Conservation (phyloP, 2,797 vertebrate species). For the Anolis apletophallus region DNA sequence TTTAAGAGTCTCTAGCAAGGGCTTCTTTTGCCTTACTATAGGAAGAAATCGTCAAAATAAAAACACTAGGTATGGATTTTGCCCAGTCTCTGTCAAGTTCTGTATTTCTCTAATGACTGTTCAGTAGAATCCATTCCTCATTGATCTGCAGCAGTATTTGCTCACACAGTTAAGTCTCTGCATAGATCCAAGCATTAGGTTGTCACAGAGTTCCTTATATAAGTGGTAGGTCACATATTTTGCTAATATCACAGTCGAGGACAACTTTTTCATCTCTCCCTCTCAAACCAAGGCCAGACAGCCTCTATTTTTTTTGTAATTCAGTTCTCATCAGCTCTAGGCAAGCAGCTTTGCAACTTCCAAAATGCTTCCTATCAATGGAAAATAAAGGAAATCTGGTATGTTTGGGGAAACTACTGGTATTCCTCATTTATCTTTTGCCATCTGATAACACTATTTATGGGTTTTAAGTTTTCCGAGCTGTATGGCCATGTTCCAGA, state of each 20-base stretch:
- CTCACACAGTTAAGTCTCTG: not conserved
- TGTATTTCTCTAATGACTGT: not conserved
- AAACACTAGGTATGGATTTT: fast-evolving
- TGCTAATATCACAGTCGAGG: not conserved
- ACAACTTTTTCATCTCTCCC: not conserved
- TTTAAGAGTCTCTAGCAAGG: not conserved
- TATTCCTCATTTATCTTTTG: not conserved
- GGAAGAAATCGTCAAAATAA: not conserved
- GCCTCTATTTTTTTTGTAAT: no score
- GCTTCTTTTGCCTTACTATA: not conserved
- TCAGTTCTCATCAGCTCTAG: no score
- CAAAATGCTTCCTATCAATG: no score
- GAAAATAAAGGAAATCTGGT: not conserved
- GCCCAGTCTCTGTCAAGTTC: no score
- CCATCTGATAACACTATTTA: no score
- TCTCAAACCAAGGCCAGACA: not conserved
- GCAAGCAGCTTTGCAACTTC: no score
- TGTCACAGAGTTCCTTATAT: not conserved
- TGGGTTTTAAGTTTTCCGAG: no score
- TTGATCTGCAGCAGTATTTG: not conserved
- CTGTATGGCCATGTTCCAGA: no score
- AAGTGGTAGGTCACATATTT: not conserved
- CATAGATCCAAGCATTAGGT: not conserved
- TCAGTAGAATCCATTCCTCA: not conserved
- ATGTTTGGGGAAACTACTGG: not conserved